Base-by-base conservation (phyloP, 2,113 vertebrate species). In the Tychaedon coryphoeus region DNA sequence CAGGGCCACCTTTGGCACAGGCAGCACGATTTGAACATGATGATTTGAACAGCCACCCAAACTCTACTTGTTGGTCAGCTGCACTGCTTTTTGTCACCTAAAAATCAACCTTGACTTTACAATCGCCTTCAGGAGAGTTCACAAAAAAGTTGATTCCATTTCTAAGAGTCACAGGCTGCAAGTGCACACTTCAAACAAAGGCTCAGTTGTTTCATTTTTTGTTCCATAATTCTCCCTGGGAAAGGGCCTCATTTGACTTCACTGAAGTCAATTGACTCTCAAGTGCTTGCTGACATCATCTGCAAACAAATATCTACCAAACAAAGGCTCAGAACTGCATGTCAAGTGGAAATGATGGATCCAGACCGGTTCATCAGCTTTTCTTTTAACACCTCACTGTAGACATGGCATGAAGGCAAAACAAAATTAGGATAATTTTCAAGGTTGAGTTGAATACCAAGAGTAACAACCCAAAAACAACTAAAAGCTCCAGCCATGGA, bases 201-300 rank as follows among this genome's bases (percentile, higher is more conserved):
- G 45, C 31, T 86, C 33, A 10, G 24, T 51, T 48, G 19, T 87
- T 70, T 50, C 15, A 8, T 8, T 36, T 40, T 42, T 38, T 22
- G 11, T 20, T 23, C 65, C 19, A 2, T 45, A 73, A 29, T 33
- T 42, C 25, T 42, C 38, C 28, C 58, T 26, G 67, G 20, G 80
- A 83, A 88, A n/a, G 28, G 23, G 54, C 50, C 71, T 66, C 54
- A 14, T 58, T 57, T 57, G 36, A 86, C 54, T 79, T 28, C n/a
- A 33, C n/a, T 40, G 28, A 73, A 73, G 40, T 61, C 48, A 92
- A 36, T 23, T 79, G 86, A 82, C 62, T 83, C 54, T 86, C 58
- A 38, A 92, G 83, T 42, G 60, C 54, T 83, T 29, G 34, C 79
- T 96, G 93, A 91, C 79, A 45, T 91, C 72, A 86, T 29, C 66